Base-by-base conservation (phyloP, 2,113 vertebrate species). In the Paedocypris sp. region DNA sequence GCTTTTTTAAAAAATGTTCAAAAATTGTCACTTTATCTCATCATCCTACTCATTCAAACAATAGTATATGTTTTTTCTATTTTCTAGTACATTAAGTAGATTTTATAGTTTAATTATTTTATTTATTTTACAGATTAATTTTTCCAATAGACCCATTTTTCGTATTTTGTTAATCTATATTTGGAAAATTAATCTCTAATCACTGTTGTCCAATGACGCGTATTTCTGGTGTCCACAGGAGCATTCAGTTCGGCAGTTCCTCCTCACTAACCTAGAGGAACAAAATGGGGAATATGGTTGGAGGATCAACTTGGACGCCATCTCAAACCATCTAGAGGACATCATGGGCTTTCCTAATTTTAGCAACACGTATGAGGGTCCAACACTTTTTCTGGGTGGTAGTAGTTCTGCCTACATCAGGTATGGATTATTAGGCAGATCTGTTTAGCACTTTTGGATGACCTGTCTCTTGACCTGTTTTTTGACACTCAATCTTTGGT, bases 261-360 rank as follows among this genome's bases (percentile, higher is more conserved):
- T 99, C 23, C 87, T 99, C 54, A 95, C 91, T 26, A 99, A 98
- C 75, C 79, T 99, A 71, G 84, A 92, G 63, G 86, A 93, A 72
- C 56, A 77, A 6, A 82, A 90, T 0, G 90, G 89, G 5, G 81
- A 47, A 12, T 89, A 89, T 0, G 0, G 62, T 35, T 99, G 95
- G 95, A 85, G 90, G 28, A 77, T 96, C 49, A 98, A 99, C 76
- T 56, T 99, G 76, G 90, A 92, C 1, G 87, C 89, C 10, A 80
- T 99, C 71, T 79, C 84, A 1, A 83, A 69, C 6, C 86, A 96
- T 18, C 31, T 97, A 12, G 67, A 82, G 3, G 73, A 89, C 58
- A 73, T 99, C 41, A 64, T 90, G 80, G 78, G 76, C 66, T 97
- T 98, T 70, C 95, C 94, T 0, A 4, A 23, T 3, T 88, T 82